Conservation (phyloP, 2,797 vertebrate genomes). For the Tinamus major region DNA sequence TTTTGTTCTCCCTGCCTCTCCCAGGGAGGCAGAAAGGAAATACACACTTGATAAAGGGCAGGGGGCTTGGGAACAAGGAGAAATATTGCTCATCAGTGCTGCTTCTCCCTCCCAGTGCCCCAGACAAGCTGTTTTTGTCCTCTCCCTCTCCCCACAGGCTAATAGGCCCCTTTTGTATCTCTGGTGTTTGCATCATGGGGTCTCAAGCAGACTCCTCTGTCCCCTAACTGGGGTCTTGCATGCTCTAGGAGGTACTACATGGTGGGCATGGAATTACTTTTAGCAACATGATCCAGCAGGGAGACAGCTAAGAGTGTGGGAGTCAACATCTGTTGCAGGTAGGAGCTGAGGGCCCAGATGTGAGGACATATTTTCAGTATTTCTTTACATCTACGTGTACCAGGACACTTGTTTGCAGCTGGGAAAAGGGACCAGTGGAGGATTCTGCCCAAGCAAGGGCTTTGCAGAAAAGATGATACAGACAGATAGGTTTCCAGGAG, state of each 20-base stretch:
- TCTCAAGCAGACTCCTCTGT: not conserved
- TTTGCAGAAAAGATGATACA: not conserved
- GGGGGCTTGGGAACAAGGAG: not conserved
- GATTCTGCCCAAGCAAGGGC: not conserved
- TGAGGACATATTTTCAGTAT: not conserved
- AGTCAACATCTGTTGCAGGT: not conserved
- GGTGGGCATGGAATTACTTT: not conserved
- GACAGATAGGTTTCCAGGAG: slow-evolving; percentile 6
- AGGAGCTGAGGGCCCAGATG: not conserved
- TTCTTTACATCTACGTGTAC: not conserved
- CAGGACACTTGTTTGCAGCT: slow-evolving; percentile 24
- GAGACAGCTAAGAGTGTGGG: not conserved
- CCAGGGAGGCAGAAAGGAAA: not conserved
- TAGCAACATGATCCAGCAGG: not conserved
- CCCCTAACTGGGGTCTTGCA: not conserved
- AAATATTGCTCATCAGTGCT: not conserved
- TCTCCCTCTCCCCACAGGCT: not conserved
- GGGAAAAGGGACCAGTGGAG: not conserved
- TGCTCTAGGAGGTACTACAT: not conserved
- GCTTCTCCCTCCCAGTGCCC: not conserved
- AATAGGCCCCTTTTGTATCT: not conserved
- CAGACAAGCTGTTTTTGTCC: not conserved
- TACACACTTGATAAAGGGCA: not conserved
- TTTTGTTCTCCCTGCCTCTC: slow-evolving; percentile 18
- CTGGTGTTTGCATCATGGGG: not conserved